Evolutionary conservation across 1,140 invertebrate genomes (phyloP).

Genomic region (Hylaeus volcanicus): DNA sequence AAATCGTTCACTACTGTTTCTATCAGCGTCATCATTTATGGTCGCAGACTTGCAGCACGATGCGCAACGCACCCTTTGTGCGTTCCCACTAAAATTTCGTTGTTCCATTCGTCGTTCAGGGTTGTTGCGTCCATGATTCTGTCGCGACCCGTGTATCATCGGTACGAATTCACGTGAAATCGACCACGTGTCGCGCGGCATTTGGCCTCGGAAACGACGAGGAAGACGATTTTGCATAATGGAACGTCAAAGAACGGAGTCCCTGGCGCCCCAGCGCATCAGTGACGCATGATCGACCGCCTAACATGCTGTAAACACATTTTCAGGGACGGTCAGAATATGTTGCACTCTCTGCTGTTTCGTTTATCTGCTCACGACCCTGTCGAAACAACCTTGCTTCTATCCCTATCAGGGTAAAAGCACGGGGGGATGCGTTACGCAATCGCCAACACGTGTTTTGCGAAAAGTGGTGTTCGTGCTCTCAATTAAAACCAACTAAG

Average conservation of each 20-base stretch:
- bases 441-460: background rate
- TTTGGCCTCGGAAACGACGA: constrained; percentile 54
- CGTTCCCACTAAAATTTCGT: constrained; percentile 36
- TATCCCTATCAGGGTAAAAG: background rate
- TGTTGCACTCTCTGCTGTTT: constrained; percentile 46
- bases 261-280: constrained; percentile 55
- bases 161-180: constrained; percentile 65
- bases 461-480: too few relatives aligned
- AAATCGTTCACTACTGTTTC: background rate
- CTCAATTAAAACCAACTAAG: background rate
- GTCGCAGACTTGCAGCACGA: background rate
- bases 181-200: constrained; percentile 61
- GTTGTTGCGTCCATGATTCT: constrained; percentile 45
- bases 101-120: constrained; percentile 37
- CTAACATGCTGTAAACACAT: constrained; percentile 67
- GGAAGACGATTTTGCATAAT: constrained; percentile 69
- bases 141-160: constrained; percentile 39
- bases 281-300: constrained; percentile 63
- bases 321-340: constrained; percentile 62
- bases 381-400: constrained; percentile 33
- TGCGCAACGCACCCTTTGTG: background rate
- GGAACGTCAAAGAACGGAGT: constrained; percentile 66
- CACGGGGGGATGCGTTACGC: background rate
- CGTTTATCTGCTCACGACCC: constrained; percentile 59
- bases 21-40: background rate